phyloP scores from a whole-genome alignment of 2,113 vertebrate genomes.

The Melanotaenia duboulayi region DNA sequence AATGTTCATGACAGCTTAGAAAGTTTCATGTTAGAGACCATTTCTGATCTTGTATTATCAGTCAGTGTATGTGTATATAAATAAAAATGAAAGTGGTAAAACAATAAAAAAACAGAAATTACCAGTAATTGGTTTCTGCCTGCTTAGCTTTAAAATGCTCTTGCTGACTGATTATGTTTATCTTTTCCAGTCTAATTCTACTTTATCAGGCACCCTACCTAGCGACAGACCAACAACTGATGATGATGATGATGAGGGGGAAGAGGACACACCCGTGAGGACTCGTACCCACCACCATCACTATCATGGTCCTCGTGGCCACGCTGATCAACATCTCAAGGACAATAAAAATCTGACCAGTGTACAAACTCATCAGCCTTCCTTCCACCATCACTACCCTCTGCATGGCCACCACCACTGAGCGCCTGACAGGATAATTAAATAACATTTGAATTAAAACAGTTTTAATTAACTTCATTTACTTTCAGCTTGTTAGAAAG shows the following conservation, averaged over 20 bases:
- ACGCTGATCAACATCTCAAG: not conserved
- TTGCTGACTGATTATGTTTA: not conserved
- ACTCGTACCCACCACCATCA: not conserved
- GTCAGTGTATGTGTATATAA: no score
- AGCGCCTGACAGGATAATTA: no score
- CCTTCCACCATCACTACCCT: no score
- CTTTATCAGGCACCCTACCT: not conserved
- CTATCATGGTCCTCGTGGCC: not conserved
- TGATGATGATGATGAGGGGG: not conserved
- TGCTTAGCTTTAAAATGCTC: no score
- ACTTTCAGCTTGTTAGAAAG: not conserved
- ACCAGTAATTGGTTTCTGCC: not conserved
- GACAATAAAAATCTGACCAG: not conserved
- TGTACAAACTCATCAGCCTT: not conserved
- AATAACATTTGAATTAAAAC: not conserved
- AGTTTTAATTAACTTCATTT: not conserved
- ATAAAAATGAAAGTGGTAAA: no score
- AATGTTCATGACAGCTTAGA: no score
- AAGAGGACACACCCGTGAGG: not conserved
- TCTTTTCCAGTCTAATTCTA: conserved; percentile 40
- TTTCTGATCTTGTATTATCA: no score
- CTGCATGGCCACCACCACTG: not conserved
- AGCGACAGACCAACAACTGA: not conserved
- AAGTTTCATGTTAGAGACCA: no score
- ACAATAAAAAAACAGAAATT: no score